Evolutionary conservation across 2,797 vertebrate genomes (phyloP), one percentile per base, ranked within the genome.

Genomic region (Lepus townsendii): DNA sequence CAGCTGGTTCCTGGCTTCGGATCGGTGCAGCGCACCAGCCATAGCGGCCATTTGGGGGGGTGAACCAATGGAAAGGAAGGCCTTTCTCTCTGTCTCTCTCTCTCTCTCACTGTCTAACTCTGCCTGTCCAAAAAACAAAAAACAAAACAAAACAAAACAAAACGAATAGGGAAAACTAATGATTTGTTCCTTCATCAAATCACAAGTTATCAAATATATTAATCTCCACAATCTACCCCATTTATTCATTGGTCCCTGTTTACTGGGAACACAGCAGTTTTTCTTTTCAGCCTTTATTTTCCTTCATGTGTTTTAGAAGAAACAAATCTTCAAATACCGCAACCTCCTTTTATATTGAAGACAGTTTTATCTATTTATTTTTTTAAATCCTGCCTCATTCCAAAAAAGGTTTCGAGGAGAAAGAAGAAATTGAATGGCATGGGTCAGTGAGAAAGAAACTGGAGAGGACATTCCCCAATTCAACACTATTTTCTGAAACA

Each of bases 401-500:
- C 90, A 96, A 92, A 97, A 96, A 96, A 95, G 89, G 94, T 91
- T 93, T 93, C 24, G 86, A 93, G 73, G 90, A 80, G 86, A 96
- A 88, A 52, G 83, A 96, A 96, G 91, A 92, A 92, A 93, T 85
- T 96, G 83, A 85, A 97, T 77, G 83, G 91, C 90, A 89, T 0
- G 93, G 97, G 93, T 97, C 97, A 97, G 90, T 47, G 93, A 97
- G 76, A 94, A 94, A 93, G 91, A 94, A 89, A 92, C 92, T 92
- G 60, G 86, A 93, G 91, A 92, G 0, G 92, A 94, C 94, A 96
- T 97, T 97, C 96, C 93, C 94, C 83, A 95, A 87, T 89, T 96
- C 72, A 86, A 95, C 94, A 96, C 75, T 96, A 90, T 97, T 96
- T 97, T 96, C 94, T 97, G 94, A 96, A 96, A 97, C 94, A 95